These are phyloP conservation scores for Drosophila mimetica DNA, from an alignment of 2,888 invertebrate genomes.

Conservation along the genomic window DNA sequence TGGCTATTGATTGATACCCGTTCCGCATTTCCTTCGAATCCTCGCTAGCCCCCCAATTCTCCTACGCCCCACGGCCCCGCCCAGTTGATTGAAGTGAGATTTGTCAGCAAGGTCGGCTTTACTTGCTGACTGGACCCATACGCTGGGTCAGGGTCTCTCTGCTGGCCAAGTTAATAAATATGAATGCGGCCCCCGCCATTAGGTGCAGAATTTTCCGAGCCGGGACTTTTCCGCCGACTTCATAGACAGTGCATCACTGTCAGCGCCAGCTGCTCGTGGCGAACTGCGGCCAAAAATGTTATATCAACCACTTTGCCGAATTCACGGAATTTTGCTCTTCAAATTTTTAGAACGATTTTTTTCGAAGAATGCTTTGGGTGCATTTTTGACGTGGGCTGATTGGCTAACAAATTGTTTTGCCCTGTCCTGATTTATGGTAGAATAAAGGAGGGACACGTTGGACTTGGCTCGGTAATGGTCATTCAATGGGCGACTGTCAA, in stretches of 20 bases:
- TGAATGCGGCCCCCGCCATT: slow-evolving; percentile 49
- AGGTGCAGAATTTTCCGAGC: slow-evolving; percentile 14
- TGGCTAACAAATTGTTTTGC: slow-evolving; percentile 29
- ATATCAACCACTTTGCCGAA: slow-evolving; percentile 16
- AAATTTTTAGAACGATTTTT: slow-evolving; percentile 1
- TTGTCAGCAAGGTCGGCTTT: slow-evolving; percentile 64
- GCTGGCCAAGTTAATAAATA: slow-evolving; percentile 64
- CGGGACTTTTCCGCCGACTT: slow-evolving; percentile 17
- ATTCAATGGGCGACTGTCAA: slow-evolving; percentile 8
- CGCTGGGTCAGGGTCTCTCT: slow-evolving; percentile 35
- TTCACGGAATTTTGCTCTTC: slow-evolving; percentile 4
- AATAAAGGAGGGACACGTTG: slow-evolving; percentile 18
- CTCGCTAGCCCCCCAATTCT: neutral
- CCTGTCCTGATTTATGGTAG: slow-evolving; percentile 38
- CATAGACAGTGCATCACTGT: slow-evolving; percentile 48
- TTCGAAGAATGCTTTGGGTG: neutral
- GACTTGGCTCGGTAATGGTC: slow-evolving; percentile 22
- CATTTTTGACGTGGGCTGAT: slow-evolving; percentile 13
- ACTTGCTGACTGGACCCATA: slow-evolving; percentile 7
- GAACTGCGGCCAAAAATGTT: slow-evolving; percentile 42
- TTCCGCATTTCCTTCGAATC: slow-evolving; percentile 24
- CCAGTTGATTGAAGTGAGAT: slow-evolving; percentile 57
- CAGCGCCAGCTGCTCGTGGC: slow-evolving; percentile 46
- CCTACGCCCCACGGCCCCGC: slow-evolving; percentile 16
- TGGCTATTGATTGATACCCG: slow-evolving; percentile 66